Evolutionary conservation across 2,888 invertebrate species (phyloP).

Genomic region (Carcina quercana): DNA sequence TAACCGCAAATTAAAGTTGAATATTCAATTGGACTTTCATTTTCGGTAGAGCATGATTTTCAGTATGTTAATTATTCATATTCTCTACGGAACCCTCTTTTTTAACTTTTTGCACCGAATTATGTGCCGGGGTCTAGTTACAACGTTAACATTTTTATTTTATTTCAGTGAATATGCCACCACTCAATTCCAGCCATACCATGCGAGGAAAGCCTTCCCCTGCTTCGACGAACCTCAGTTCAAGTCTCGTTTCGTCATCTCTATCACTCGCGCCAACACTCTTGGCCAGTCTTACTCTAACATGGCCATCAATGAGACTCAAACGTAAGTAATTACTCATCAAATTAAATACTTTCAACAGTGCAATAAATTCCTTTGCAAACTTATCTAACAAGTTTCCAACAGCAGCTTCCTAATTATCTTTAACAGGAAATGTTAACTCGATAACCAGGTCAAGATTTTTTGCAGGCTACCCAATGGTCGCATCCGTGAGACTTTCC

Average conservation of each 20-base stretch:
- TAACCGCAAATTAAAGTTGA: too few relatives aligned
- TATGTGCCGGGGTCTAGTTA: too few relatives aligned
- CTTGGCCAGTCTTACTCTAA: conserved; percentile 76
- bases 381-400: not conserved
- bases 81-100: too few relatives aligned
- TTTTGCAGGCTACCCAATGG: conserved; percentile 22
- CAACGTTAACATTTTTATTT: too few relatives aligned
- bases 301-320: conserved; percentile 69
- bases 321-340: conserved; percentile 33
- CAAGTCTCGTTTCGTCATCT: conserved; percentile 82
- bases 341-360: not conserved
- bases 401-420: not conserved
- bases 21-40: too few relatives aligned
- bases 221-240: conserved; percentile 92
- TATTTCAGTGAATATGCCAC: conserved; percentile 62
- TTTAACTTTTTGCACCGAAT: too few relatives aligned
- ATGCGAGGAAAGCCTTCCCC: conserved; percentile 88
- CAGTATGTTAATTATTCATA: too few relatives aligned
- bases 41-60: too few relatives aligned
- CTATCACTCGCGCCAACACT: conserved; percentile 73
- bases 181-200: conserved; percentile 87
- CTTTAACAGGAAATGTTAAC: not conserved
- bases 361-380: not conserved
- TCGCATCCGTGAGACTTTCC: conserved; percentile 58
- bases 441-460: conserved; percentile 1